Evolutionary conservation across 2,888 invertebrate species (phyloP).

Genomic region (Eupithecia subfuscata): DNA sequence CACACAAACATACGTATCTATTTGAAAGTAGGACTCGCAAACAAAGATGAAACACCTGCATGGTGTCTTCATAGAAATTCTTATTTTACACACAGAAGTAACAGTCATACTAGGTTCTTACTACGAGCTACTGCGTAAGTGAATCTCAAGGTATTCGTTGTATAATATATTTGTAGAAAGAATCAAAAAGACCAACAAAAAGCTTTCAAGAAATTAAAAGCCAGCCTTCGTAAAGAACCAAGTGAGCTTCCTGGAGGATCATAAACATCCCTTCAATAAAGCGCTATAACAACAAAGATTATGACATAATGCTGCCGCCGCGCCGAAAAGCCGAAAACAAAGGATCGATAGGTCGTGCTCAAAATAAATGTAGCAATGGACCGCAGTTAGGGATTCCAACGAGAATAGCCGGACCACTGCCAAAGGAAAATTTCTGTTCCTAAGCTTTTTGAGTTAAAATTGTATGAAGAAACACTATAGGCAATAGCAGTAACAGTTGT

Average conservation of each 20-base stretch:
- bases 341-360: slow-evolving; percentile 70
- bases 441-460: not conserved
- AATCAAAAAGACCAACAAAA: not conserved
- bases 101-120: not conserved
- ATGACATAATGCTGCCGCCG: slow-evolving; percentile 36
- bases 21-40: slow-evolving; percentile 16
- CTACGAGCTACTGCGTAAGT: not conserved
- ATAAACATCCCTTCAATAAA: slow-evolving; percentile 30
- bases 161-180: not conserved
- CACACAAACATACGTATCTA: slow-evolving; percentile 9
- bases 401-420: slow-evolving; percentile 17
- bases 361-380: slow-evolving; percentile 78
- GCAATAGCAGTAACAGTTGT: not conserved
- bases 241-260: slow-evolving; percentile 17
- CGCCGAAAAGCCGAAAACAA: slow-evolving; percentile 39
- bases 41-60: slow-evolving; percentile 12
- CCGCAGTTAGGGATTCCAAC: slow-evolving; percentile 37
- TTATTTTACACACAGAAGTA: not conserved
- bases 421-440: not conserved
- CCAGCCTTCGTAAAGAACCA: not conserved
- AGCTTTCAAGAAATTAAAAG: slow-evolving; percentile 5
- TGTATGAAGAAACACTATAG: not conserved
- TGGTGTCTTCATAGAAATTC: not conserved
- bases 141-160: not conserved
- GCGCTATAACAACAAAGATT: slow-evolving; percentile 37